Evolutionary conservation across 2,113 vertebrate genomes (phyloP).

Genomic region (Pseudopodoces humilis): DNA sequence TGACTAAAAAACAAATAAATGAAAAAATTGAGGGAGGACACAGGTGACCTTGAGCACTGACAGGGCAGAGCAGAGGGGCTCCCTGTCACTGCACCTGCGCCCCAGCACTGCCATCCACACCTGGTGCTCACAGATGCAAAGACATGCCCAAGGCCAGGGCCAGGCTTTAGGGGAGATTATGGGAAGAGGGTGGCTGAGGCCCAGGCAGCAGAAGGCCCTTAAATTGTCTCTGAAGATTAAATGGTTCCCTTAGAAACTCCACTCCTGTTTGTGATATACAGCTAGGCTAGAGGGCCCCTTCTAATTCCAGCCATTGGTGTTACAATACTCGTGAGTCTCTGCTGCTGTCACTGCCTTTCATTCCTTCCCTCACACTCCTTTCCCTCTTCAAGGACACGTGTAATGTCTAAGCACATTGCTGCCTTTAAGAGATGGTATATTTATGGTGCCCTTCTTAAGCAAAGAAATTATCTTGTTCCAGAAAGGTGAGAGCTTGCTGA

Average conservation of each 20-base stretch:
- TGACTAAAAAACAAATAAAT: neutral
- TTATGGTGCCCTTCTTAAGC: neutral
- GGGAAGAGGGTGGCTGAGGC: neutral
- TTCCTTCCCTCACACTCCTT: neutral
- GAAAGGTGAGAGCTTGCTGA: neutral
- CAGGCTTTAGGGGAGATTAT: neutral
- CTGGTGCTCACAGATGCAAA: too few relatives aligned
- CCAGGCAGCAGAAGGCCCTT: rapidly evolving
- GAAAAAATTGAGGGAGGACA: neutral
- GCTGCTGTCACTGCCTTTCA: neutral
- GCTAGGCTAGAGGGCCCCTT: neutral
- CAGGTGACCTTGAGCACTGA: neutral
- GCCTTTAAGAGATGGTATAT: neutral
- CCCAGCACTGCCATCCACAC: neutral
- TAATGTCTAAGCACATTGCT: neutral
- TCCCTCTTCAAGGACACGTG: neutral
- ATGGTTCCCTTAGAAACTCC: neutral
- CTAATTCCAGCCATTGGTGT: neutral
- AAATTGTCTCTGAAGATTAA: neutral
- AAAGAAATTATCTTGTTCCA: rapidly evolving
- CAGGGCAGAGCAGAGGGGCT: rapidly evolving
- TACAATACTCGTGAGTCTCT: neutral
- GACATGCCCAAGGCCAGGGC: neutral
- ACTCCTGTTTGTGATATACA: neutral
- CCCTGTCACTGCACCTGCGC: rapidly evolving